Percentiles rank a stretch among this genome's conserved stretches.
These are phyloP conservation scores for Polietes domitor DNA, from an alignment of 2,888 invertebrate genomes.

Conservation along the genomic window DNA sequence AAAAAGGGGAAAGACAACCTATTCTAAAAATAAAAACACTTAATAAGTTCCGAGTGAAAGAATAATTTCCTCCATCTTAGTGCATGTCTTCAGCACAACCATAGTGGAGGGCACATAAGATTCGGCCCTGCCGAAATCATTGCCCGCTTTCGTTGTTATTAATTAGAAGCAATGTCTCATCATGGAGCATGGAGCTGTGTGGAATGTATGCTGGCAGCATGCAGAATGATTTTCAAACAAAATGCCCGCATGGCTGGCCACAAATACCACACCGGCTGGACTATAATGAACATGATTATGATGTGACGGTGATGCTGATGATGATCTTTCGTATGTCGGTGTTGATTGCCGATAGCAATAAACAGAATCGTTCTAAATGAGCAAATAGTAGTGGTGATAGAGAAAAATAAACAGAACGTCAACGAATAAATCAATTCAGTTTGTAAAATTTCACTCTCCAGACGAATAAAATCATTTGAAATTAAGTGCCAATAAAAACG, in stretches of 20 bases:
- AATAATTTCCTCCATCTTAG: no score
- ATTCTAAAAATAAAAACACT: no score
- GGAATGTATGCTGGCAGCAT: background rate
- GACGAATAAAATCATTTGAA: slow-evolving; percentile 27
- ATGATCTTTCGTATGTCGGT: slow-evolving; percentile 42
- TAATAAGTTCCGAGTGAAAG: no score
- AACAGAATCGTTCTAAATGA: background rate
- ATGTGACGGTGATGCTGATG: background rate
- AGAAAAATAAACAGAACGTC: slow-evolving; percentile 35
- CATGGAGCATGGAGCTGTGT: background rate
- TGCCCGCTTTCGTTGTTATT: no score
- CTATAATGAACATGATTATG: background rate
- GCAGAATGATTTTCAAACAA: background rate
- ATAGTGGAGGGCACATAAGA: no score
- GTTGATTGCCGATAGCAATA: slow-evolving; percentile 10
- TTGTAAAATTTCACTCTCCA: slow-evolving; percentile 18
- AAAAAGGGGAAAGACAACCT: no score
- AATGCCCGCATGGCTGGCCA: background rate
- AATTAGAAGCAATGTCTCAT: slow-evolving; percentile 17
- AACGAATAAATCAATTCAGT: slow-evolving; percentile 44
- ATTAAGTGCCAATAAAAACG: slow-evolving; percentile 53
- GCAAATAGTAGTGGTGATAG: background rate
- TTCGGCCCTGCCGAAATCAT: no score
- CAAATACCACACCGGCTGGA: background rate
- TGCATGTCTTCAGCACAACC: no score